These are phyloP conservation scores for Trissoscelio sp. DNA, from an alignment of 2,888 invertebrate genomes.

Conservation along the genomic window DNA sequence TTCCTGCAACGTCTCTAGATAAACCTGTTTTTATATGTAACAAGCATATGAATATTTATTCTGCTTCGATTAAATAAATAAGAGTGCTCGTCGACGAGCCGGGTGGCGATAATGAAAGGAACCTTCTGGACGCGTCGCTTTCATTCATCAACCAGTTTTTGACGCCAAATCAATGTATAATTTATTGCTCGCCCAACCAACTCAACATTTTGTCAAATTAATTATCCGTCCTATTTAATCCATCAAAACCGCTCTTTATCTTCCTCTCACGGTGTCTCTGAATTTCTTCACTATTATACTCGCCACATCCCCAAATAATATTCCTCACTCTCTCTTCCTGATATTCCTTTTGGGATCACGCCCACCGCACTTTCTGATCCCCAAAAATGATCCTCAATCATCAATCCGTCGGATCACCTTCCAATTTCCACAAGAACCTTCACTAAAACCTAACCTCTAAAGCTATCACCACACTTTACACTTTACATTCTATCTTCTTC, in stretches of 20 bases:
- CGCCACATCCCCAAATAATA: no score
- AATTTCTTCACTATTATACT: no score
- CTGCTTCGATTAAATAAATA: slow-evolving; percentile 49
- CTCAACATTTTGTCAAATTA: slow-evolving; percentile 47
- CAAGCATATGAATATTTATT: slow-evolving; percentile 53
- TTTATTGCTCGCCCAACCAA: slow-evolving; percentile 36
- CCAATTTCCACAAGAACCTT: no score
- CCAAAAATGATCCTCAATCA: no score
- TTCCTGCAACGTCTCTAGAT: slow-evolving; percentile 38
- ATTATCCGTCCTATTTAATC: slow-evolving; percentile 25
- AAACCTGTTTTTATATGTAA: slow-evolving; percentile 57
- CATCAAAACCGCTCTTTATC: slow-evolving; percentile 39
- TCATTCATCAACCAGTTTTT: slow-evolving; percentile 47
- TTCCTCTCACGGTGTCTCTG: not conserved
- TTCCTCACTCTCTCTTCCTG: no score
- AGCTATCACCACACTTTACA: no score
- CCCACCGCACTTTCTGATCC: no score
- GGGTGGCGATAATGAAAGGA: slow-evolving; percentile 40
- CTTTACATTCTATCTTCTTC: no score
- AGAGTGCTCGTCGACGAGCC: slow-evolving; percentile 25
- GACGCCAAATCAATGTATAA: slow-evolving; percentile 48
- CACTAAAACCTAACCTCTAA: no score
- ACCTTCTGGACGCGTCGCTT: slow-evolving; percentile 33
- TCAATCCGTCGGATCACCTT: no score
- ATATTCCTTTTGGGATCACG: no score